Percentiles rank a stretch among this genome's conserved stretches.
These are phyloP conservation scores for Cyprinodon variegatus DNA, from an alignment of 2,113 vertebrate genomes.

Conservation along the genomic window DNA sequence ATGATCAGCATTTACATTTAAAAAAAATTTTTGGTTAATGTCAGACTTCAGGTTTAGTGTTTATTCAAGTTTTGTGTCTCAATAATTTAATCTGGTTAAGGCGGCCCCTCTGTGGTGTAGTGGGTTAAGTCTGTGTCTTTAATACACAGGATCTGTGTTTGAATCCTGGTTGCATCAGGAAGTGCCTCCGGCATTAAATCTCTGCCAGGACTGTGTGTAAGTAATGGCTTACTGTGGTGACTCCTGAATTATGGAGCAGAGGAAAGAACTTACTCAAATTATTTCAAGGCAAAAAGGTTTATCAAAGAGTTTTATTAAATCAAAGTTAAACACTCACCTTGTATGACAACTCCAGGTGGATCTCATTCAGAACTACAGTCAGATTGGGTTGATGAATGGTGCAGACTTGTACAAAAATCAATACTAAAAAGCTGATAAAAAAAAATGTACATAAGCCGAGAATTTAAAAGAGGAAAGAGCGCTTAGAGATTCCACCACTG, in stretches of 20 bases:
- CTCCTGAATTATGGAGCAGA: too few relatives aligned
- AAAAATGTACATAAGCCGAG: too few relatives aligned
- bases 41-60: not conserved
- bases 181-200: too few relatives aligned
- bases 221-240: too few relatives aligned
- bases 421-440: too few relatives aligned
- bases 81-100: not conserved
- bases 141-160: too few relatives aligned
- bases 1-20: not conserved
- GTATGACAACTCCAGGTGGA: not conserved
- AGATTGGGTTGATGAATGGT: not conserved
- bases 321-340: not conserved
- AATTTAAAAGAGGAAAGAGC: too few relatives aligned
- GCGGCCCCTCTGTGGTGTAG: too few relatives aligned
- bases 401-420: not conserved
- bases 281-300: not conserved
- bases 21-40: not conserved
- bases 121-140: too few relatives aligned
- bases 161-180: too few relatives aligned
- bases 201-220: too few relatives aligned
- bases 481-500: too few relatives aligned
- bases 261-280: not conserved
- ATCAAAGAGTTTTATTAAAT: not conserved
- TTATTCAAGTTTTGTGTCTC: not conserved
- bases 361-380: not conserved